phyloP scores from a whole-genome alignment of 2,797 vertebrate genomes.

The Micrastur ruficollis region DNA sequence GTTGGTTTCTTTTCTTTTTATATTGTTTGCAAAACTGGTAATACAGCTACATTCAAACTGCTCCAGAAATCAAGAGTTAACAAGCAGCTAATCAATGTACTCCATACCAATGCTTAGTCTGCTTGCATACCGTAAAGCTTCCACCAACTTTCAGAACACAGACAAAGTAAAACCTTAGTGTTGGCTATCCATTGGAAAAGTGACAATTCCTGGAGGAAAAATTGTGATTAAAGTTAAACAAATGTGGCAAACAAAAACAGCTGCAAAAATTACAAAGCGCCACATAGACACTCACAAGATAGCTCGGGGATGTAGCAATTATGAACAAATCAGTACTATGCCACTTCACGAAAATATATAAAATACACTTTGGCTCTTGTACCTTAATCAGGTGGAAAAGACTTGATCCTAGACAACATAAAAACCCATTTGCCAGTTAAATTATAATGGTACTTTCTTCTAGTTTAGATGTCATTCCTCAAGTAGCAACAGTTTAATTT shows the following conservation, averaged over 20 bases:
- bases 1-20: rapidly evolving
- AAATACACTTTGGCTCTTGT: background rate
- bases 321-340: background rate
- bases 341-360: background rate
- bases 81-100: background rate
- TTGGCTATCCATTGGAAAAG: background rate
- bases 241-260: background rate
- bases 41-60: background rate
- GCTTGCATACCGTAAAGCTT: background rate
- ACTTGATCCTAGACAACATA: background rate
- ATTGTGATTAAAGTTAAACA: background rate
- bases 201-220: background rate
- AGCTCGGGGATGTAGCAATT: background rate
- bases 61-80: background rate
- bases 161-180: background rate
- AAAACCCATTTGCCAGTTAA: background rate
- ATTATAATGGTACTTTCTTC: background rate
- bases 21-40: background rate
- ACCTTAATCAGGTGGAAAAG: background rate
- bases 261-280: background rate
- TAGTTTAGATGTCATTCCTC: background rate
- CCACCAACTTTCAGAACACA: background rate
- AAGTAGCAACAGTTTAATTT: background rate
- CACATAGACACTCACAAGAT: background rate
- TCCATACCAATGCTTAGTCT: background rate